Percentiles rank a stretch among this genome's conserved stretches.
Conservation (phyloP, 2,888 invertebrate species). For the Apodemia zela region DNA sequence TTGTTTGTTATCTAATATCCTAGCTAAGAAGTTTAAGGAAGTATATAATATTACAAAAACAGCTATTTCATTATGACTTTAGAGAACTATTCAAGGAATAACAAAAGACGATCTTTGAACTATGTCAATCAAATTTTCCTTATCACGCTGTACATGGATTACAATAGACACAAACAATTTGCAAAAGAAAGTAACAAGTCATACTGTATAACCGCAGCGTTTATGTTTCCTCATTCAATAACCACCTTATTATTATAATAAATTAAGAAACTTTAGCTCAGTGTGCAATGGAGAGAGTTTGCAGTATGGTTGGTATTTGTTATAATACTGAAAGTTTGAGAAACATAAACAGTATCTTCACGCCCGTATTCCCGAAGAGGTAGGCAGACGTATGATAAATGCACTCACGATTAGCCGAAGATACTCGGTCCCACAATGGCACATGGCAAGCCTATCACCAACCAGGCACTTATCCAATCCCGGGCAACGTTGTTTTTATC, state of each 20-base stretch:
- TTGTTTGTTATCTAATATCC: background rate
- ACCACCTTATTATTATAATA: slow-evolving; percentile 16
- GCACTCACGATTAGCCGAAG: too few relatives aligned
- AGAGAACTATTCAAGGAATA: background rate
- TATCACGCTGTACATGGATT: slow-evolving; percentile 33
- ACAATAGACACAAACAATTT: slow-evolving; percentile 41
- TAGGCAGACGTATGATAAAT: too few relatives aligned
- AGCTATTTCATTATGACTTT: background rate
- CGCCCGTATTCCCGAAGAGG: too few relatives aligned
- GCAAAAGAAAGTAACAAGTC: slow-evolving; percentile 55
- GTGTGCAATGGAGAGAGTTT: background rate
- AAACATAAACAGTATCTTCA: too few relatives aligned
- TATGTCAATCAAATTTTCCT: slow-evolving; percentile 21
- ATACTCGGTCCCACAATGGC: too few relatives aligned
- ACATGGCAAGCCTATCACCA: too few relatives aligned
- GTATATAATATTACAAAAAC: background rate
- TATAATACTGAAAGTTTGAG: background rate
- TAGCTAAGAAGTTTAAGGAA: background rate
- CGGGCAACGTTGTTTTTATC: too few relatives aligned
- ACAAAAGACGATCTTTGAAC: slow-evolving; percentile 16
- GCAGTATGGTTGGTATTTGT: background rate
- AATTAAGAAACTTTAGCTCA: slow-evolving; percentile 8
- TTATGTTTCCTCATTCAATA: slow-evolving; percentile 38
- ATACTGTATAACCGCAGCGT: slow-evolving; percentile 48
- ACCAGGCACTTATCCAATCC: too few relatives aligned